Conservation (phyloP, 1,140 invertebrate species). For the Achatina immaculata region DNA sequence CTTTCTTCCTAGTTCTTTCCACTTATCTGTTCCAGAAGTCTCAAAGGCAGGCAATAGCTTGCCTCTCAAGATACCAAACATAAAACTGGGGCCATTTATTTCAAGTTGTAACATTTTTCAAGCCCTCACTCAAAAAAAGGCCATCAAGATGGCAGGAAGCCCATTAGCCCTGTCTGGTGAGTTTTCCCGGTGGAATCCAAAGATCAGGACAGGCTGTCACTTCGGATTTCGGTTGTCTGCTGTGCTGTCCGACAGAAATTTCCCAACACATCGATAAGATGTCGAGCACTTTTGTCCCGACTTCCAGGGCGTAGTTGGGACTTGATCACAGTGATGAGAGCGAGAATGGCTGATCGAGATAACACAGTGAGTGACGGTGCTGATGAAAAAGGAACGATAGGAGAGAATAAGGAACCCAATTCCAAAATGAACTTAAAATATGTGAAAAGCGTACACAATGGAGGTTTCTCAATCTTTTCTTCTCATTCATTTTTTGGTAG, state of each 20-base stretch:
- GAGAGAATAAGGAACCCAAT: too few relatives aligned
- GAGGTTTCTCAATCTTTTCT: too few relatives aligned
- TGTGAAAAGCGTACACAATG: too few relatives aligned
- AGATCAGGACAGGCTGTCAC: slow-evolving; percentile 14
- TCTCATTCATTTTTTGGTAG: too few relatives aligned
- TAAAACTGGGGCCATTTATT: neutral
- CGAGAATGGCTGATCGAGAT: neutral
- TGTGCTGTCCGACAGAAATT: neutral
- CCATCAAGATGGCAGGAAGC: slow-evolving; percentile 12
- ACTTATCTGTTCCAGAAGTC: too few relatives aligned
- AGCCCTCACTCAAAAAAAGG: neutral
- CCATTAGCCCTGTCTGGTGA: slow-evolving; percentile 26
- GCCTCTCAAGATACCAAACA: neutral
- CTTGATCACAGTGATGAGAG: neutral
- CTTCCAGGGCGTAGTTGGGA: neutral
- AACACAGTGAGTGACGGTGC: neutral
- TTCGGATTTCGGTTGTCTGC: neutral
- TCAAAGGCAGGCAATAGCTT: too few relatives aligned
- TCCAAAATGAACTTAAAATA: too few relatives aligned
- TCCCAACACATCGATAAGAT: neutral
- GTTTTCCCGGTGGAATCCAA: neutral
- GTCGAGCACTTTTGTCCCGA: neutral
- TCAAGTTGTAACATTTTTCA: slow-evolving; percentile 13
- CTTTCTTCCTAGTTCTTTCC: too few relatives aligned
- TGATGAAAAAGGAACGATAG: neutral